These are phyloP conservation scores for Hippocampus mohnikei DNA, from an alignment of 2,113 vertebrate species.

Conservation along the genomic window DNA sequence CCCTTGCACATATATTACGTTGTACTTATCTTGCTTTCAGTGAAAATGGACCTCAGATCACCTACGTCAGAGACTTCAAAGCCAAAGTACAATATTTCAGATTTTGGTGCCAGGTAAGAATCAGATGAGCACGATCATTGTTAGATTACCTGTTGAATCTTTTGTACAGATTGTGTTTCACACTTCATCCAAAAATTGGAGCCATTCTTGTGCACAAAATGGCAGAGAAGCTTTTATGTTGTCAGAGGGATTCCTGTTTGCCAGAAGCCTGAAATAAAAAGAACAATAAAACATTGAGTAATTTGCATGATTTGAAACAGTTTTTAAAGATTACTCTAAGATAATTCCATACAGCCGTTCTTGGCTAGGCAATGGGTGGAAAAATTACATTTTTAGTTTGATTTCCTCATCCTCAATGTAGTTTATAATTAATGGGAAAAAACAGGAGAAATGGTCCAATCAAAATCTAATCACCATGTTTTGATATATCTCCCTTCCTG, in stretches of 20 bases:
- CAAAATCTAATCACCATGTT: not conserved
- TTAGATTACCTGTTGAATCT: not conserved
- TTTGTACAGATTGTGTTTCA: too few species aligned
- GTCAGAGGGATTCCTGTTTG: too few species aligned
- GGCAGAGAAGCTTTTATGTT: too few species aligned
- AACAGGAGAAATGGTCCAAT: not conserved
- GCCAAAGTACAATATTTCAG: slow-evolving; percentile 98
- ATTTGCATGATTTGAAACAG: not conserved
- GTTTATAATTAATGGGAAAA: not conserved
- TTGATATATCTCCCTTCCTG: slow-evolving; percentile 34
- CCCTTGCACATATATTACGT: not conserved
- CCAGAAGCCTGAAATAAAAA: too few species aligned
- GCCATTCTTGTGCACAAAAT: not conserved
- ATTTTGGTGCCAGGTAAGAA: slow-evolving; percentile 97
- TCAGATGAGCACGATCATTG: not conserved
- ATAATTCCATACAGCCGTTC: not conserved
- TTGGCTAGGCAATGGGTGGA: not conserved
- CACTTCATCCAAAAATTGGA: too few species aligned
- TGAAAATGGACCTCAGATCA: slow-evolving; percentile 97
- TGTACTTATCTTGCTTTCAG: slow-evolving; percentile 52
- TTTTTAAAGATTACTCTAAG: not conserved
- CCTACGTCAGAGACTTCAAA: slow-evolving; percentile 97
- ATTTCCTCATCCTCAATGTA: not conserved
- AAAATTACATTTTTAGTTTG: not conserved
- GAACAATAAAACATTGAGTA: not conserved